phyloP scores from a whole-genome alignment of 2,113 vertebrate genomes.

The Pangasianodon gigas region DNA sequence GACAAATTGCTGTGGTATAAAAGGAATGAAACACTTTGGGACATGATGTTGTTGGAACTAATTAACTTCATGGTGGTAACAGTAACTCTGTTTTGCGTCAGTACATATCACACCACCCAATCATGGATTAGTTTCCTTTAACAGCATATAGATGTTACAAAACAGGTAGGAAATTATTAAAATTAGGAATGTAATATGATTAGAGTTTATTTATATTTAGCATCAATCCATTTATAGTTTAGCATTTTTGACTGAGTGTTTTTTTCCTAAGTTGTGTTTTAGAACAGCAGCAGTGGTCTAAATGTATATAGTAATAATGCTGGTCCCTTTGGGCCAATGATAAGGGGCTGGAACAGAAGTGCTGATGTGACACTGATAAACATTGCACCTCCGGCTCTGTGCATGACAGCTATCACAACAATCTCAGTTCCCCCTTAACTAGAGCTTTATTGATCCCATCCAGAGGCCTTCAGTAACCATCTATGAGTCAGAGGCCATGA shows the following conservation, averaged over 20 bases:
- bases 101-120: too few relatives aligned
- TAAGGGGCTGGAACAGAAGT: slow-evolving; percentile 32
- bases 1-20: neutral
- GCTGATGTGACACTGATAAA: slow-evolving; percentile 57
- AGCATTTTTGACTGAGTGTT: neutral
- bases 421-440: slow-evolving; percentile 42
- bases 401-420: slow-evolving; percentile 48
- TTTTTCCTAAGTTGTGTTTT: neutral
- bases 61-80: neutral
- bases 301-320: slow-evolving; percentile 5
- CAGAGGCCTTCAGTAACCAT: slow-evolving; percentile 30
- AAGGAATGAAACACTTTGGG: neutral
- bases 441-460: slow-evolving; percentile 56
- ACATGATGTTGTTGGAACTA: neutral
- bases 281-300: neutral
- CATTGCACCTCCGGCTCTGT: slow-evolving; percentile 45
- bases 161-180: neutral
- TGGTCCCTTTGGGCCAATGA: slow-evolving; percentile 19
- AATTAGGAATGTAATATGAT: neutral
- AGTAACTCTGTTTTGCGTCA: neutral
- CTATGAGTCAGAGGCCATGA: neutral
- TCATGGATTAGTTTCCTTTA: too few relatives aligned
- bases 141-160: too few relatives aligned
- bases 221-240: neutral
- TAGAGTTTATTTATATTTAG: neutral